A percentile compares a stretch with the other conserved stretches of the same genome.
These are phyloP conservation scores for Callorhinus ursinus DNA, from an alignment of 2,113 vertebrate species.

Conservation along the genomic window DNA sequence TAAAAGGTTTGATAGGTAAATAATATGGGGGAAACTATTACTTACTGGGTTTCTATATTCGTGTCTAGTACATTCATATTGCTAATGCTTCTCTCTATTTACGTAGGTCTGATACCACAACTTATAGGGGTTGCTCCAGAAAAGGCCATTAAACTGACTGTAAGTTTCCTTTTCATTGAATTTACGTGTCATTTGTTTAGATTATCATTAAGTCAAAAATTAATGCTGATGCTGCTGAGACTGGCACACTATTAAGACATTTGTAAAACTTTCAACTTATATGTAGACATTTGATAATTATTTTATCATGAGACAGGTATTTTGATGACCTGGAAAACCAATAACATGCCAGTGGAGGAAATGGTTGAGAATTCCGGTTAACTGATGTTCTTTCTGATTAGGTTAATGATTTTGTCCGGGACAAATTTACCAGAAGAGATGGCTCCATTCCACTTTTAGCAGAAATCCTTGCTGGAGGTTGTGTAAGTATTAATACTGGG, in stretches of 20 bases:
- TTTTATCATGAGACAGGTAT: constrained; percentile 61
- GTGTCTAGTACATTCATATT: background rate
- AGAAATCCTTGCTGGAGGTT: constrained; percentile 94
- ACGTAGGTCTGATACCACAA: constrained; percentile 95
- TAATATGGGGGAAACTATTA: background rate
- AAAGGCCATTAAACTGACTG: constrained; percentile 98
- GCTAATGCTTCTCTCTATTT: constrained; percentile 81
- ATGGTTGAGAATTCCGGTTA: constrained; percentile 52
- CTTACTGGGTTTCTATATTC: background rate
- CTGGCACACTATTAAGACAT: constrained; percentile 43
- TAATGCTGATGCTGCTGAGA: background rate
- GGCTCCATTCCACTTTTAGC: constrained; percentile 91
- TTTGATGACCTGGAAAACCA: constrained; percentile 66
- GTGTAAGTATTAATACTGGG: constrained; percentile 88
- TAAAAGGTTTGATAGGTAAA: constrained; percentile 32
- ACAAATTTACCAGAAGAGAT: constrained; percentile 94
- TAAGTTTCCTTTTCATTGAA: constrained; percentile 87
- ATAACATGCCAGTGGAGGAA: background rate
- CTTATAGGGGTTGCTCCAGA: constrained; percentile 98
- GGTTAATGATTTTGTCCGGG: constrained; percentile 98
- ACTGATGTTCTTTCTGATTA: constrained; percentile 83
- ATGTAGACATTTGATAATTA: constrained; percentile 68
- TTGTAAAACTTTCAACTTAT: constrained; percentile 75
- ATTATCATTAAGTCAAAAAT: constrained; percentile 17
- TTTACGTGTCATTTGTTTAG: constrained; percentile 40